Conservation (phyloP, 2,888 invertebrate species). For the Luperina nickerlii region DNA sequence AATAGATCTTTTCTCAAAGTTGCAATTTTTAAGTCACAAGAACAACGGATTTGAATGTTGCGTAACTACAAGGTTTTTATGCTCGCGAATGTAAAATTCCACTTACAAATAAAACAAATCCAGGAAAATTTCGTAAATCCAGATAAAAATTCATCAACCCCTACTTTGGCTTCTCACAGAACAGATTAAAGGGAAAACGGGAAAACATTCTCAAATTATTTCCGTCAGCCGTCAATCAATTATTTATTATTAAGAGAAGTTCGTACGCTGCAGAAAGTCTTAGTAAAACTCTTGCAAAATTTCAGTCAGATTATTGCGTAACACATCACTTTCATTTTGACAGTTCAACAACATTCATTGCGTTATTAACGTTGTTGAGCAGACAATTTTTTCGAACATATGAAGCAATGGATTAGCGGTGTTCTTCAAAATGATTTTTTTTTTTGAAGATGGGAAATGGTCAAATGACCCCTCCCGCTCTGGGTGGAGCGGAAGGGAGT, state of each 20-base stretch:
- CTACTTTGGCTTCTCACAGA: slow-evolving; percentile 1
- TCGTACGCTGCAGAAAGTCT: slow-evolving; percentile 8
- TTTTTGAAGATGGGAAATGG: no score
- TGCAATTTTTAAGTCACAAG: background rate
- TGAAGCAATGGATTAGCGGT: no score
- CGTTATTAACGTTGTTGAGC: no score
- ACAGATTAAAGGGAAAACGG: slow-evolving; percentile 2
- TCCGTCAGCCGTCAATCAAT: slow-evolving; percentile 31
- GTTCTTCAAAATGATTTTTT: no score
- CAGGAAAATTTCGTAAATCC: background rate
- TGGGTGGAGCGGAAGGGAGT: no score
- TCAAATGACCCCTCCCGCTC: no score
- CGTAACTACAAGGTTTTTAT: background rate
- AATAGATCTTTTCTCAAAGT: background rate
- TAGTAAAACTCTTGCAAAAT: background rate
- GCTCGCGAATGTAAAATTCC: background rate
- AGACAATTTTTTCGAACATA: no score
- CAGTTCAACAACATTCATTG: no score
- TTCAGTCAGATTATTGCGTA: background rate
- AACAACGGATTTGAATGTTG: background rate
- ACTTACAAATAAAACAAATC: background rate
- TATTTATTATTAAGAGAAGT: slow-evolving; percentile 7
- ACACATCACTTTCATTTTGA: no score
- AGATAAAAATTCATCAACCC: background rate
- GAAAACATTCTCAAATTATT: slow-evolving; percentile 7